Evolutionary conservation across 2,797 vertebrate genomes (phyloP), one percentile per base, ranked within the genome.

Genomic region (Sebastes hubbsi): DNA sequence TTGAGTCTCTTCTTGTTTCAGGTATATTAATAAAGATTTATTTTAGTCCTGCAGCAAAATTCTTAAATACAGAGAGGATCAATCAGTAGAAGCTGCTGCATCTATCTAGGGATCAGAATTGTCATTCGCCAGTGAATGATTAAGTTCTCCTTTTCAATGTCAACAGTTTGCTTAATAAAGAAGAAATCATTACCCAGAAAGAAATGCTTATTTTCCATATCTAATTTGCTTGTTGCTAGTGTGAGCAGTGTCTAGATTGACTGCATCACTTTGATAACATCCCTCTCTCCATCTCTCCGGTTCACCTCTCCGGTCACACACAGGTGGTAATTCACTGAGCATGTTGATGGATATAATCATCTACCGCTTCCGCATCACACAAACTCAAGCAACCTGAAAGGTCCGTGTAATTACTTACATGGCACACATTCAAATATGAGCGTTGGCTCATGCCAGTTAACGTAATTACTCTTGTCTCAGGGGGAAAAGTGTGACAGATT

Each of bases 1-100:
- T 64, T 77, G 4, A 65, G 55, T 36, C 16, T 72, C 71, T 71
- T 75, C 34, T 67, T 62, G 11, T 67, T 65, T 46, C 20, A 77
- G 30, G 34, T 75, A 24, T 34, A n/a, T 59, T 9, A 36, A 70
- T 52, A 46, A 62, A 59, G n/a, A 49, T 72, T 64, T 78, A 29
- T 52, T 52, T 58, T 61, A 36, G 20, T 52, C 61, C 20, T 46
- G 16, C 46, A 46, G 55, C 20, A 30, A 66, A 32, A 58, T 13
- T 64, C 29, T 27, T 27, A 52, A 64, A 72, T 59, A 36, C 30
- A 60, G 20, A 76, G 9, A 58, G 13, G 9, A 54, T 54, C 20
- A 54, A 38, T 75, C 22, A 72, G 16, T 13, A 20, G 29, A 64
- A 52, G 78, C 20, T 30, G 4, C 38, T 46, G 32, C 34, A 22